Conservation (phyloP, 2,797 vertebrate species). For the Arvicola amphibius region DNA sequence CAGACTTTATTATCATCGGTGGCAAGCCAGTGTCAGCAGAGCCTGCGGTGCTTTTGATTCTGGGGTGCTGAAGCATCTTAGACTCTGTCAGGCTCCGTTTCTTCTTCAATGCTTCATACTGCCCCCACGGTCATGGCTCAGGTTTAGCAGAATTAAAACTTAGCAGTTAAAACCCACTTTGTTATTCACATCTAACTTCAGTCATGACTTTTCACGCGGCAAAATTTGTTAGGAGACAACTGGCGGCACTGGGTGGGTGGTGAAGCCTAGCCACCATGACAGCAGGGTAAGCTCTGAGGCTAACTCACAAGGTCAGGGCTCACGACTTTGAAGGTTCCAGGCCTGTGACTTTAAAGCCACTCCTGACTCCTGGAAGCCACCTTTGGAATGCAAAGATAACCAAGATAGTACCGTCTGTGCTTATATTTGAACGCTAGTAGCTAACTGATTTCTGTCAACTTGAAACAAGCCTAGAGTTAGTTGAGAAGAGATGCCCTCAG, state of each 20-base stretch:
- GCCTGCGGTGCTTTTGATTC: background rate
- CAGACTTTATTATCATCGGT: background rate
- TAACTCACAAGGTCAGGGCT: background rate
- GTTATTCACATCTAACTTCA: slow-evolving; percentile 13
- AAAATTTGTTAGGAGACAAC: background rate
- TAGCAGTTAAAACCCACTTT: background rate
- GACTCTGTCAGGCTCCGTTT: background rate
- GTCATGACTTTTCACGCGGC: background rate
- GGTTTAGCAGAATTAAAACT: slow-evolving; percentile 19
- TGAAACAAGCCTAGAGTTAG: background rate
- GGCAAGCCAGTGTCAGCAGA: background rate
- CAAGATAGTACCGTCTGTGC: background rate
- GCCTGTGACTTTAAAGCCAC: background rate
- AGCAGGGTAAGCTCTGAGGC: background rate
- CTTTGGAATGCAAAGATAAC: background rate
- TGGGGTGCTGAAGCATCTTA: background rate
- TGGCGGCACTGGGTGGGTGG: background rate
- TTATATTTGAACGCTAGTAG: background rate
- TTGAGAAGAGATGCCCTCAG: background rate
- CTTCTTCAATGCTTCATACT: background rate
- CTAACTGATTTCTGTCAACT: background rate
- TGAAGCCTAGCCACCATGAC: background rate
- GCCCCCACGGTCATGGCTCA: background rate
- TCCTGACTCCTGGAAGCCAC: background rate
- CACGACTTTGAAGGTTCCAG: background rate